Percentiles rank a stretch among this genome's conserved stretches.
These are phyloP conservation scores for Arbacia lixula DNA, from an alignment of 53 echinoderm and acorn worm species.

Conservation along the genomic window DNA sequence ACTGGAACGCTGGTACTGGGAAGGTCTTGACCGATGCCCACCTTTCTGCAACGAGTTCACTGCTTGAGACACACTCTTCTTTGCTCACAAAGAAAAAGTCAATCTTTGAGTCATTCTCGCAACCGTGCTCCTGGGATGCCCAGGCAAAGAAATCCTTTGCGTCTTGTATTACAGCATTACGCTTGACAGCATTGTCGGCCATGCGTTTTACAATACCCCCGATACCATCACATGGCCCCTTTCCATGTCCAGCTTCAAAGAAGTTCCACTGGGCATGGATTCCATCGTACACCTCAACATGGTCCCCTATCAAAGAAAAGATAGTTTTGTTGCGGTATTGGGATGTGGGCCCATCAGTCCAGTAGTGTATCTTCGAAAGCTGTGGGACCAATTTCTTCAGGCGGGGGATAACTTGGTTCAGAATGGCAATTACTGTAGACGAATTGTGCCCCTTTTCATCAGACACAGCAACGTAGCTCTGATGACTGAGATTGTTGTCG, in stretches of 20 bases:
- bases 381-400: conserved; percentile 31
- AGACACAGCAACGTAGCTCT: conserved; percentile 28
- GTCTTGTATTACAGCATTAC: conserved; percentile 62
- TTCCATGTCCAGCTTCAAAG: conserved; percentile 67
- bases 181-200: conserved; percentile 65
- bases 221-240: conserved; percentile 70
- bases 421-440: conserved; percentile 19
- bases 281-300: conserved; percentile 22
- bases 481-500: conserved; percentile 1
- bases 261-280: conserved; percentile 61
- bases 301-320: conserved; percentile 49
- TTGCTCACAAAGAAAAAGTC: conserved; percentile 57
- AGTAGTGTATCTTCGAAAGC: conserved; percentile 58
- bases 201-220: conserved; percentile 64
- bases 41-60: conserved; percentile 11
- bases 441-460: conserved; percentile 45
- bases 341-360: conserved; percentile 66
- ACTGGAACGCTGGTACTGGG: background rate
- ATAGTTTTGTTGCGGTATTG: conserved; percentile 68
- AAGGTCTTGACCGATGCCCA: conserved; percentile 59
- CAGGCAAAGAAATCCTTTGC: conserved; percentile 67
- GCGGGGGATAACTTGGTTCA: conserved; percentile 27
- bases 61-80: conserved; percentile 50
- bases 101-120: conserved; percentile 30
- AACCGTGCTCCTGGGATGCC: conserved; percentile 55